A percentile compares a stretch with the other conserved stretches of the same genome.
Evolutionary conservation across 1,140 invertebrate species (phyloP).

Genomic region (Scaptomyza montana): DNA sequence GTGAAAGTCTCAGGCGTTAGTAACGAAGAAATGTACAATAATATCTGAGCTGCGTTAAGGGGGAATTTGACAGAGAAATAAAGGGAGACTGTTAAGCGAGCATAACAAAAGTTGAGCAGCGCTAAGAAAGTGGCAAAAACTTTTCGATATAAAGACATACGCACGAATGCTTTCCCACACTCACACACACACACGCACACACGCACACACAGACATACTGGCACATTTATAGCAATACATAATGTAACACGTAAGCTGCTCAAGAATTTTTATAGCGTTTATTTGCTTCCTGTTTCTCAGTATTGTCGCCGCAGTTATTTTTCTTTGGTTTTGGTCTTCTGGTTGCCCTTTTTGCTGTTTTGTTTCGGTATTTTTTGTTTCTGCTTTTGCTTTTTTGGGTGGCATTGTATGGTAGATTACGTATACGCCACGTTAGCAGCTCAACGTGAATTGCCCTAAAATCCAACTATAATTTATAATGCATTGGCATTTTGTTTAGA

Average conservation of each 20-base stretch:
- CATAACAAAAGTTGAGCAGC: slow-evolving; percentile 79
- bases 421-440: slow-evolving; percentile 62
- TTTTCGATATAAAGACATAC: slow-evolving; percentile 79
- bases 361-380: too few species aligned
- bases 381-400: slow-evolving; percentile 3
- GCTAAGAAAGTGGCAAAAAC: slow-evolving; percentile 75
- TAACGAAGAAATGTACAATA: slow-evolving; percentile 53
- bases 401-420: slow-evolving; percentile 58
- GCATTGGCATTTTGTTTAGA: slow-evolving; percentile 46
- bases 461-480: slow-evolving; percentile 74
- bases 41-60: slow-evolving; percentile 4
- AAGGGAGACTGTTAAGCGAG: slow-evolving; percentile 51
- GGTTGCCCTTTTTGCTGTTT: slow-evolving; percentile 11
- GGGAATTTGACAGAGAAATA: too few species aligned
- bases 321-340: not conserved
- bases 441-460: slow-evolving; percentile 20
- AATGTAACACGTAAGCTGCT: slow-evolving; percentile 48
- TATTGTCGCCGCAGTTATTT: slow-evolving; percentile 60
- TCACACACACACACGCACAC: slow-evolving; percentile 13
- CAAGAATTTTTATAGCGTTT: slow-evolving; percentile 62
- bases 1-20: slow-evolving; percentile 36
- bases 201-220: slow-evolving; percentile 12
- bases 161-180: slow-evolving; percentile 60
- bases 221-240: slow-evolving; percentile 20
- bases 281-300: slow-evolving; percentile 55